Base-by-base conservation (phyloP, 2,797 vertebrate genomes). In the Scomberomorus guttatus region DNA sequence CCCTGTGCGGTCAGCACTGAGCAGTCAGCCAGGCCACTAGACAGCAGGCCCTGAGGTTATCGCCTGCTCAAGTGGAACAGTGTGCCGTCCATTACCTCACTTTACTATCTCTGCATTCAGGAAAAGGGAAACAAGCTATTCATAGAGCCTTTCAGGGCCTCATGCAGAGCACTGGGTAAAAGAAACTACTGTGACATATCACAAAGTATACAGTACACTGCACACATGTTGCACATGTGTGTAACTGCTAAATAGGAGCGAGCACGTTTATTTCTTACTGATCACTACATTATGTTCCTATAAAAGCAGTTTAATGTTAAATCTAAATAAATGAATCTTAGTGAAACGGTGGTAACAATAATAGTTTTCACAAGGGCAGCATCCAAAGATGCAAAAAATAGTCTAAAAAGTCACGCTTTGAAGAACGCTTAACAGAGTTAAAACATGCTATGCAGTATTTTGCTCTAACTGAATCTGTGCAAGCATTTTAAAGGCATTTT, bases 41-140 rank as follows among this genome's bases (percentile, higher is more conserved):
- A 91, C 82, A 84, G 83, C 85, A 63, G 78, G 85, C 80, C 87
- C 77, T 73, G 82, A 87, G 91, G 86, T 95, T 95, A 94, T 95
- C 92, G 75, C 75, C 84, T 62, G 82, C 92, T 93, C 84, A 87
- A 91, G 91, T 88, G 88, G 80, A 88, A 87, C 89, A 82, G 85
- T 87, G 93, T 87, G 81, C 82, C 77, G 62, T 91, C 83, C 89
- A 85, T 93, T 93, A 93, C 89, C 86, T 93, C 89, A 87, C 81
- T 84, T 87, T 83, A 88, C 87, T 90, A 93, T 93, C 92, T 90
- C 48, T 10, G 76, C 81, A 77, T 87, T 69, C 86, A 89, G 86
- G 75, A 88, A 82, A 87, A 85, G 80, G 68, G 82, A 88, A 89
- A 79, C 77, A 77, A 74, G 80, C 92, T 94, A 94, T 95, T 94